phyloP scores from a whole-genome alignment of 2,797 vertebrate species.

The Chaenodraco wilsoni region DNA sequence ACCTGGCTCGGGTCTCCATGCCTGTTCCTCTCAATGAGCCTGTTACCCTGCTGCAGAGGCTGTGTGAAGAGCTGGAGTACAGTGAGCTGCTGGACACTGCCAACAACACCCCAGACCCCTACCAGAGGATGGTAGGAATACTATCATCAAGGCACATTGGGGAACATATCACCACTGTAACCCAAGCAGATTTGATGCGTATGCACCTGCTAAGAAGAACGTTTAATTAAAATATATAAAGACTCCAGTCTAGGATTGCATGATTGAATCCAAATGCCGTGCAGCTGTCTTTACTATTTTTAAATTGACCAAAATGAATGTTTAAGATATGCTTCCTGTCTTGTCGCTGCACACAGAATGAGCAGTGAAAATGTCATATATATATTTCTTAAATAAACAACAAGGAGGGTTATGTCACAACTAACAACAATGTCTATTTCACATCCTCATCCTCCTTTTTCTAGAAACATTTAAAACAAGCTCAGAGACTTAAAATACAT shows the following conservation, averaged over 20 bases:
- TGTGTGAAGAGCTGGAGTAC: constrained; percentile 94
- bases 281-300: neutral
- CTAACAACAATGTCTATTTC: neutral
- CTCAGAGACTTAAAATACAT: neutral
- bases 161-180: neutral
- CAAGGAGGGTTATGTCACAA: neutral
- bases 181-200: neutral
- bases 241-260: neutral
- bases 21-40: constrained; percentile 89
- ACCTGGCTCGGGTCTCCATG: constrained; percentile 93
- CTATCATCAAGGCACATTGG: neutral
- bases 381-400: neutral
- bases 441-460: neutral
- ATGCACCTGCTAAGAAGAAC: neutral
- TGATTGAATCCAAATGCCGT: too few relatives aligned
- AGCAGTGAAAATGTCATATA: neutral
- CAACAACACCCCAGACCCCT: constrained; percentile 85
- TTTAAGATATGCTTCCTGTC: neutral
- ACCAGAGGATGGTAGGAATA: constrained; percentile 89
- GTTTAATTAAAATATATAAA: neutral
- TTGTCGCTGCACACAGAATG: neutral
- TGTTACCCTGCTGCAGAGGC: constrained; percentile 88
- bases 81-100: constrained; percentile 89
- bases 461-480: neutral
- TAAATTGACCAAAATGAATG: neutral